phyloP scores from a whole-genome alignment of 2,797 vertebrate species.

The Antrozous pallidus region DNA sequence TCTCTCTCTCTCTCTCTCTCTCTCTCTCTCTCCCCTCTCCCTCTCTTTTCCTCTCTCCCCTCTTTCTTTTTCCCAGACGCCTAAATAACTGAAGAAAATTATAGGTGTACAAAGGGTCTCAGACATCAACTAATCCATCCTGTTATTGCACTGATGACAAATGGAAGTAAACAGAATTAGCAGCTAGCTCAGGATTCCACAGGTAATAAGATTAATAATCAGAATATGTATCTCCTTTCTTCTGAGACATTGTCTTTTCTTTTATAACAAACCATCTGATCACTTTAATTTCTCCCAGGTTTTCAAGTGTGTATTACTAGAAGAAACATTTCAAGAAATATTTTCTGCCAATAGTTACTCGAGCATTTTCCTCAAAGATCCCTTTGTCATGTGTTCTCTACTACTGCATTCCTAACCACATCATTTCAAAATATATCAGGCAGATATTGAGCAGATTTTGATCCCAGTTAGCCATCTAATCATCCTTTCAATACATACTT shows the following conservation, averaged over 20 bases:
- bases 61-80: neutral
- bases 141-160: neutral
- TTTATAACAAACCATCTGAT: neutral
- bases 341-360: neutral
- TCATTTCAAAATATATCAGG: neutral
- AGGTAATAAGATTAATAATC: neutral
- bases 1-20: neutral
- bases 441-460: neutral
- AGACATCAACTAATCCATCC: neutral
- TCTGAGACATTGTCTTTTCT: neutral
- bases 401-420: neutral
- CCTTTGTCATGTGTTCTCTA: neutral
- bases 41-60: too few species aligned
- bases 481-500: neutral
- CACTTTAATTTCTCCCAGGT: neutral
- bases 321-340: neutral
- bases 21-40: rapidly evolving
- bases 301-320: neutral
- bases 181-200: neutral
- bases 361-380: neutral
- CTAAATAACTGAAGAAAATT: neutral
- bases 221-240: neutral
- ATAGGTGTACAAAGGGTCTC: neutral
- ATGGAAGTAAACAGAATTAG: neutral
- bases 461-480: neutral